These are phyloP conservation scores for Nebria brevicollis DNA, from an alignment of 2,888 invertebrate species.

Conservation along the genomic window DNA sequence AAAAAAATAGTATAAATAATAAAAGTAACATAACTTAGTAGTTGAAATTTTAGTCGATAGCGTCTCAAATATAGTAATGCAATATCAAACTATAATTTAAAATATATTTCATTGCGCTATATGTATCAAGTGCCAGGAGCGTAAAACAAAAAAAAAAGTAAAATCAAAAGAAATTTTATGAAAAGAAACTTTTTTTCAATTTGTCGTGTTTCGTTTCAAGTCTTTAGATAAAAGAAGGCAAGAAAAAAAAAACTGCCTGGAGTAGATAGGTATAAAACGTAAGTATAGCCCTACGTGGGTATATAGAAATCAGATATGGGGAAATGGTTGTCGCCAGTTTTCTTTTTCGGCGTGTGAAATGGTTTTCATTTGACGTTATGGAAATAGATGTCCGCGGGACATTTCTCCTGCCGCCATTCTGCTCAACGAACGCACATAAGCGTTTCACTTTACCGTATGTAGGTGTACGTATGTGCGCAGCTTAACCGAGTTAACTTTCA, in stretches of 20 bases:
- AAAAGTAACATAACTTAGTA: too few relatives aligned
- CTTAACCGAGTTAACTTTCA: neutral
- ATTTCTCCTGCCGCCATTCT: conserved; percentile 7
- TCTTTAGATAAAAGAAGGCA: neutral
- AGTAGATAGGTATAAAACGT: neutral
- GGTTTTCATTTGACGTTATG: conserved; percentile 22
- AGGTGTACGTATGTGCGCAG: neutral
- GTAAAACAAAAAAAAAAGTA: neutral
- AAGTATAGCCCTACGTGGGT: neutral
- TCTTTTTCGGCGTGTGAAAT: neutral
- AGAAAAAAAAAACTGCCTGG: neutral
- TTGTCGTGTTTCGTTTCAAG: neutral
- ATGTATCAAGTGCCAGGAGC: neutral
- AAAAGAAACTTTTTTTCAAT: neutral
- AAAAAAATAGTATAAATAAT: too few relatives aligned
- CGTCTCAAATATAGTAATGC: too few relatives aligned
- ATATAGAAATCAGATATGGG: neutral
- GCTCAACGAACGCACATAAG: neutral
- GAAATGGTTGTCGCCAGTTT: neutral
- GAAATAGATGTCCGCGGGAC: conserved; percentile 15
- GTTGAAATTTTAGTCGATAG: too few relatives aligned
- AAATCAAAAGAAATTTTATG: neutral
- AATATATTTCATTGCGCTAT: neutral
- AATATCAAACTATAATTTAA: neutral
- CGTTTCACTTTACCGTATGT: neutral